Percentiles rank a stretch among this genome's conserved stretches.
Conservation (phyloP, 2,113 vertebrate genomes). For the Chaetodon auriga region DNA sequence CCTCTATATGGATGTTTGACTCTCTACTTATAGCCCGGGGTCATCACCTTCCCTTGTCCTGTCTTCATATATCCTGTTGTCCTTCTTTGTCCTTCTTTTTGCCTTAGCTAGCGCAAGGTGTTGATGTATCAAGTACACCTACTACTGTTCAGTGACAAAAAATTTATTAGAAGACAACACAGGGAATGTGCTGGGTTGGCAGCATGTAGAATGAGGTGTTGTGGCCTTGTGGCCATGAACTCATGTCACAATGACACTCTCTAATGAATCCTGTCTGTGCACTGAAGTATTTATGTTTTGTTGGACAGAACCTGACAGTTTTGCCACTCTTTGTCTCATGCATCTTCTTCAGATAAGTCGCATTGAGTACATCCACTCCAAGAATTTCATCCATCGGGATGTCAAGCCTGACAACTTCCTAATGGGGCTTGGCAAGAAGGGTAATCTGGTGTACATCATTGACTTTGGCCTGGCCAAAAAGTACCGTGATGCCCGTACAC, state of each 20-base stretch:
- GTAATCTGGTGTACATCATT: slow-evolving; percentile 98
- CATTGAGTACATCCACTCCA: slow-evolving; percentile 98
- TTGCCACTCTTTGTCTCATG: background rate
- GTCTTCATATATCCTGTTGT: slow-evolving; percentile 29
- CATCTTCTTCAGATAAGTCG: slow-evolving; percentile 90
- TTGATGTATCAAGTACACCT: slow-evolving; percentile 11
- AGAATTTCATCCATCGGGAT: slow-evolving; percentile 98
- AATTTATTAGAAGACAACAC: background rate
- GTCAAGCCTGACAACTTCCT: slow-evolving; percentile 98
- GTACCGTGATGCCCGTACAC: slow-evolving; percentile 95
- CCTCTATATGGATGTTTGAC: slow-evolving; percentile 3
- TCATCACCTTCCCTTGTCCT: slow-evolving; percentile 27
- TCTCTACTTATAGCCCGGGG: slow-evolving; percentile 25
- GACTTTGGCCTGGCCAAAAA: slow-evolving; percentile 98
- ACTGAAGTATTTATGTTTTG: background rate
- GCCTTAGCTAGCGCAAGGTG: slow-evolving; percentile 10
- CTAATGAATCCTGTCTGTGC: background rate
- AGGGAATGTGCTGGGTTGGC: background rate
- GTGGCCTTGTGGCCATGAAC: background rate
- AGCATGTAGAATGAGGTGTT: background rate
- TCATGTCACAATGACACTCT: background rate
- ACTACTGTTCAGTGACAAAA: background rate
- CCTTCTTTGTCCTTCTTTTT: slow-evolving; percentile 5
- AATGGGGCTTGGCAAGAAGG: slow-evolving; percentile 98
- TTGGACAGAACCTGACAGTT: background rate